A percentile compares a stretch with the other conserved stretches of the same genome.
These are phyloP conservation scores for Dasyprocta punctata DNA, from an alignment of 2,113 vertebrate genomes.

Conservation along the genomic window DNA sequence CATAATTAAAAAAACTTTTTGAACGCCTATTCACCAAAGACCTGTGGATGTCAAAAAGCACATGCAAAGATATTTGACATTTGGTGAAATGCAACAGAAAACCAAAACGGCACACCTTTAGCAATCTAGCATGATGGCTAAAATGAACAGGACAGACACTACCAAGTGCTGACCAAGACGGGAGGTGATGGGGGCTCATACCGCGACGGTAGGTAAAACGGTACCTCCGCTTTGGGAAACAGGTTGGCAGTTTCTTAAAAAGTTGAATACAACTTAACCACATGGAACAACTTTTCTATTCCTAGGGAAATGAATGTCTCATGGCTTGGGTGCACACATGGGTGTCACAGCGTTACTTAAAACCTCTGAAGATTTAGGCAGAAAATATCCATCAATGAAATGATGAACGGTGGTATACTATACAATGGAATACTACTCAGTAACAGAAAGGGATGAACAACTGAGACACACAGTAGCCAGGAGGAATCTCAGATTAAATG, in stretches of 20 bases:
- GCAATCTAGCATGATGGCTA: neutral
- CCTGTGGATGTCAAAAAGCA: neutral
- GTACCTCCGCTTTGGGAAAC: neutral
- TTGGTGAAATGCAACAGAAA: neutral
- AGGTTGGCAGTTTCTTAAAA: neutral
- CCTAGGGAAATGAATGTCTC: neutral
- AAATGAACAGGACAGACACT: neutral
- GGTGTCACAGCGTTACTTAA: neutral
- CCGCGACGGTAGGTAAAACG: rapidly evolving
- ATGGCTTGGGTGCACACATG: neutral
- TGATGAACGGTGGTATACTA: too few species aligned
- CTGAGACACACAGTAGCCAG: rapidly evolving
- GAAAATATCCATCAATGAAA: neutral
- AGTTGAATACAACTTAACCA: neutral
- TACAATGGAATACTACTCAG: neutral
- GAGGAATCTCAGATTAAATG: neutral
- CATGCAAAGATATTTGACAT: neutral
- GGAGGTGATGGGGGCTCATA: rapidly evolving
- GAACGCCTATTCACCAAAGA: neutral
- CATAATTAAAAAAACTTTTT: too few species aligned
- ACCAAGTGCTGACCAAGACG: neutral
- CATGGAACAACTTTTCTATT: neutral
- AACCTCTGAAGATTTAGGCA: neutral
- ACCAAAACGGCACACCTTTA: too few species aligned
- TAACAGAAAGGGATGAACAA: neutral